Percentiles rank a stretch among this genome's conserved stretches.
These are phyloP conservation scores for Amphipyra tragopoginis DNA, from an alignment of 2,888 invertebrate species.

Conservation along the genomic window DNA sequence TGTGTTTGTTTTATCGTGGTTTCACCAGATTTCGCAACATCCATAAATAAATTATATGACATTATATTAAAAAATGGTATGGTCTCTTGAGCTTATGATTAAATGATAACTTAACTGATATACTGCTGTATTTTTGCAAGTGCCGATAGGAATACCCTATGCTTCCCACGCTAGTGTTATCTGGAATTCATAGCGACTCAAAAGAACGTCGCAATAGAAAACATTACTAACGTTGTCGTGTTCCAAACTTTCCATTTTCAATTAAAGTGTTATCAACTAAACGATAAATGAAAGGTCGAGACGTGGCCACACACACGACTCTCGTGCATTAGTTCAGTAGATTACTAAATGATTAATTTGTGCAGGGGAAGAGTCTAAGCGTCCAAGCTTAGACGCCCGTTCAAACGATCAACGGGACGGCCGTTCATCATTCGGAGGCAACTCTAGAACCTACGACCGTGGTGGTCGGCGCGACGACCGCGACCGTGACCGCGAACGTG, in stretches of 20 bases:
- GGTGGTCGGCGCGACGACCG: constrained; percentile 89
- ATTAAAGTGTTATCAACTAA: constrained; percentile 30
- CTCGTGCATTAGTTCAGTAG: constrained; percentile 30
- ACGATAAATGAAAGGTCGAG: constrained; percentile 33
- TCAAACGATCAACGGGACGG: constrained; percentile 82
- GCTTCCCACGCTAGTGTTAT: constrained; percentile 19
- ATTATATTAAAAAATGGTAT: constrained; percentile 29
- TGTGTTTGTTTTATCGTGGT: constrained; percentile 4
- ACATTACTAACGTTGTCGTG: constrained; percentile 18
- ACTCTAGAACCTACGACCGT: constrained; percentile 86
- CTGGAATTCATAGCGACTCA: constrained; percentile 11
- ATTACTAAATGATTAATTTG: constrained; percentile 51
- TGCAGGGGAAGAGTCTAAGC: constrained; percentile 88
- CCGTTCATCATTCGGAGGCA: constrained; percentile 86
- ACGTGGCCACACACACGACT: constrained; percentile 15
- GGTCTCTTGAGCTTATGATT: constrained; percentile 51
- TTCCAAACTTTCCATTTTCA: constrained; percentile 23
- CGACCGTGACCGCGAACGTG: constrained; percentile 89
- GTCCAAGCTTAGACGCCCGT: constrained; percentile 85
- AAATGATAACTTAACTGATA: constrained; percentile 46
- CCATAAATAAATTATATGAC: constrained; percentile 22
- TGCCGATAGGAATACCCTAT: constrained; percentile 19
- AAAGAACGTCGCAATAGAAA: constrained; percentile 17
- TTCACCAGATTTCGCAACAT: constrained; percentile 31
- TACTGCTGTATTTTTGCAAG: constrained; percentile 23